A percentile compares a stretch with the other conserved stretches of the same genome.
Evolutionary conservation across 2,888 invertebrate species (phyloP).

Genomic region (Lottia gigantea): DNA sequence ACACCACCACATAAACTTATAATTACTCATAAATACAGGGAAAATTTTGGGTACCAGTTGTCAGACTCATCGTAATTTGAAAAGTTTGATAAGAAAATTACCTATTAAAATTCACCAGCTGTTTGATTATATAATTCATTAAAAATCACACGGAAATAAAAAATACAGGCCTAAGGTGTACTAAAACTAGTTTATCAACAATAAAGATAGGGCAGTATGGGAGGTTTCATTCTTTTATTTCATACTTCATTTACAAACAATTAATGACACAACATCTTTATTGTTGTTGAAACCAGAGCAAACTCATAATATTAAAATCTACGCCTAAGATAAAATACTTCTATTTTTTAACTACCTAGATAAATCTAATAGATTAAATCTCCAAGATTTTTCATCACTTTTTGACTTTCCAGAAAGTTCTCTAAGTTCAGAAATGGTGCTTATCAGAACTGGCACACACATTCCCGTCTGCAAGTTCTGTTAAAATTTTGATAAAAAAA

Average conservation of each 20-base stretch:
- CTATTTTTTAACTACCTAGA: constrained; percentile 48
- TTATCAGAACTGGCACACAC: too few species aligned
- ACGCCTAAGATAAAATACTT: not conserved
- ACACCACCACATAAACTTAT: not conserved
- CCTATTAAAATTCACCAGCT: constrained; percentile 9
- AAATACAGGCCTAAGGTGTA: too few species aligned
- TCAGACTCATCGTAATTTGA: not conserved
- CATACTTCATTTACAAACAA: not conserved
- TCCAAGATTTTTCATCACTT: too few species aligned
- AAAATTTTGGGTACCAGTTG: constrained; percentile 2
- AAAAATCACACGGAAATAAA: too few species aligned
- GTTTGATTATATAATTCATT: not conserved
- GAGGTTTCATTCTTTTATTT: too few species aligned
- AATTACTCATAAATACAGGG: not conserved
- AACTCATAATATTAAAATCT: not conserved
- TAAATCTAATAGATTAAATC: not conserved
- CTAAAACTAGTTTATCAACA: too few species aligned
- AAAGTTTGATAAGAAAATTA: constrained; percentile 8
- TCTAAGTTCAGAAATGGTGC: too few species aligned
- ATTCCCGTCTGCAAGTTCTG: too few species aligned
- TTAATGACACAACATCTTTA: not conserved
- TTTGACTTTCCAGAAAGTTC: too few species aligned
- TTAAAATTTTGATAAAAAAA: too few species aligned
- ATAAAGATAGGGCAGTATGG: too few species aligned
- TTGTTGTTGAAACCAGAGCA: not conserved